Evolutionary conservation across 1,140 invertebrate species (phyloP).

Genomic region (Anastrepha ludens): DNA sequence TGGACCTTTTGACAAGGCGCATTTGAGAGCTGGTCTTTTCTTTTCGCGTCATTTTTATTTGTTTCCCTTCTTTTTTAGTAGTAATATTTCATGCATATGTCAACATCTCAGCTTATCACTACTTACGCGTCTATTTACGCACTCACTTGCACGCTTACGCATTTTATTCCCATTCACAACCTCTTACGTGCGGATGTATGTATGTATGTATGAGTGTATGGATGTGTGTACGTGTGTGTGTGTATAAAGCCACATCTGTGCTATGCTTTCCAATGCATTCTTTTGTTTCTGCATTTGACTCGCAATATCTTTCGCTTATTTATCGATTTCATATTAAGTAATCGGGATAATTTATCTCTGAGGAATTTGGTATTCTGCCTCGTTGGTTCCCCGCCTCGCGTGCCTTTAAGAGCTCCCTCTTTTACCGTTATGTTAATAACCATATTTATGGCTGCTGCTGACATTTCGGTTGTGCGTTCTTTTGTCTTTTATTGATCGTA

Average conservation of each 20-base stretch:
- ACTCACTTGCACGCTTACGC: background rate
- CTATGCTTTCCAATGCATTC: background rate
- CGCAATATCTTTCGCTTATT: conserved; percentile 26
- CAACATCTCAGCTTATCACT: conserved; percentile 13
- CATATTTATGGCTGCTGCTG: conserved; percentile 9
- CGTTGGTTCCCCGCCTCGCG: background rate
- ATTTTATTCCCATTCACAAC: no score
- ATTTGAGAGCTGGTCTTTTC: background rate
- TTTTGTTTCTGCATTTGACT: background rate
- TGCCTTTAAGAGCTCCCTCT: background rate
- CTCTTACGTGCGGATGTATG: background rate
- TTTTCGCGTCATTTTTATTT: background rate
- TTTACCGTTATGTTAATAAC: conserved; percentile 20
- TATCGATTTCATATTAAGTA: conserved; percentile 27
- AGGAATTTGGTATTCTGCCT: no score
- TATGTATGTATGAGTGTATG: background rate
- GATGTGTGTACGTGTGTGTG: background rate
- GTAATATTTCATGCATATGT: conserved; percentile 26
- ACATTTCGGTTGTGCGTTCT: background rate
- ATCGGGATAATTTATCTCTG: conserved; percentile 3
- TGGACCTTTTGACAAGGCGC: background rate
- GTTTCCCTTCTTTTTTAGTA: no score
- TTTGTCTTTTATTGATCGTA: background rate
- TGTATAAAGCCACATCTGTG: background rate
- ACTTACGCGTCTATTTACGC: background rate